phyloP scores from a whole-genome alignment of 2,888 invertebrate species.

The Cheilosia scutellata region DNA sequence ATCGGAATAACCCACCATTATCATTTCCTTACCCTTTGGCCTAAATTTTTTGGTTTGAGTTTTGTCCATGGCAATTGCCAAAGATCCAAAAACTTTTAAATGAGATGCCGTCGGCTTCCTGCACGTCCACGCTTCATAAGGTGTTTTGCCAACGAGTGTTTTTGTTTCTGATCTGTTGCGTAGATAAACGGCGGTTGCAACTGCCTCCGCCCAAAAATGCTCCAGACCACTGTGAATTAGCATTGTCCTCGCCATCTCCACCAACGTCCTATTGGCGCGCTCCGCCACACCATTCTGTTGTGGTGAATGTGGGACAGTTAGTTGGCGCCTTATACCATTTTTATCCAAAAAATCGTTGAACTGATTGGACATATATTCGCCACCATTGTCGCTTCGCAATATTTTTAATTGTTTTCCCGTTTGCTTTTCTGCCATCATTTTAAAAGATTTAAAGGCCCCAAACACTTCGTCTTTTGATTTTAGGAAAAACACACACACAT shows the following conservation, averaged over 20 bases:
- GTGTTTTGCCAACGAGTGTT: constrained; percentile 2
- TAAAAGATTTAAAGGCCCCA: constrained; percentile 38
- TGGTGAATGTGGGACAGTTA: constrained; percentile 54
- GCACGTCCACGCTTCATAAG: constrained; percentile 31
- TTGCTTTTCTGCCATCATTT: constrained; percentile 22
- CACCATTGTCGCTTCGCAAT: constrained; percentile 57
- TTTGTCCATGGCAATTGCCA: constrained; percentile 35
- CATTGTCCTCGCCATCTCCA: constrained; percentile 77
- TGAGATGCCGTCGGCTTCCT: constrained; percentile 25
- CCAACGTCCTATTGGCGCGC: constrained; percentile 36
- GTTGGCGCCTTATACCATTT: constrained; percentile 56
- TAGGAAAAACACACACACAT: constrained; percentile 44
- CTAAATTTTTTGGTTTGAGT: constrained; percentile 36
- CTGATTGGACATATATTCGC: constrained; percentile 45
- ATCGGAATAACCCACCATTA: constrained; percentile 42
- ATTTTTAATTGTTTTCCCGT: constrained; percentile 56
- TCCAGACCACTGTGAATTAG: constrained; percentile 72
- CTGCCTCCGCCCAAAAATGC: constrained; percentile 67
- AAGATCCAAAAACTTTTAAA: constrained; percentile 38
- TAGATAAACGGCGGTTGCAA: constrained; percentile 20
- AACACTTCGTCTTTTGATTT: constrained; percentile 35
- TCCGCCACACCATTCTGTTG: constrained; percentile 70
- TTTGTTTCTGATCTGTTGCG: constrained; percentile 18
- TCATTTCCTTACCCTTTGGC: constrained; percentile 30
- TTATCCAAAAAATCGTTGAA: constrained; percentile 49